A percentile compares a stretch with the other conserved stretches of the same genome.
phyloP scores from a whole-genome alignment of 2,888 invertebrate genomes.

The Xanthia togata region DNA sequence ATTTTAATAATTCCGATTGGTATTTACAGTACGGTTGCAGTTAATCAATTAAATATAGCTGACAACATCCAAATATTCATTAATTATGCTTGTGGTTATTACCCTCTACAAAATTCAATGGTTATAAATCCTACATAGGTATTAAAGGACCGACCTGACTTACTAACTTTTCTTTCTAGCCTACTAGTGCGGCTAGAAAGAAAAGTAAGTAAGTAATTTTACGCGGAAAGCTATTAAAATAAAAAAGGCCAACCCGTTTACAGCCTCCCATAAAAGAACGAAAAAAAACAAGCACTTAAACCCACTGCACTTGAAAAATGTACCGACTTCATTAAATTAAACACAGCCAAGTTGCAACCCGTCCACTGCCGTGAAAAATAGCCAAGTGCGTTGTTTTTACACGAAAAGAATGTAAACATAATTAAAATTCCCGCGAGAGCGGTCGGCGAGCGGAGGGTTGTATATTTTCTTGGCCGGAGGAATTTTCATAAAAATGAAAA shows the following conservation, averaged over 20 bases:
- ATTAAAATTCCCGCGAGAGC: slow-evolving; percentile 79
- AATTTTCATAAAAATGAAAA: slow-evolving; percentile 65
- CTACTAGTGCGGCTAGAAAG: no score
- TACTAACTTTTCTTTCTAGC: no score
- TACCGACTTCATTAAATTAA: slow-evolving; percentile 71
- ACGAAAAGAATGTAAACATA: slow-evolving; percentile 81
- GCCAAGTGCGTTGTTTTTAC: slow-evolving; percentile 73
- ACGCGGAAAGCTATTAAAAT: slow-evolving; percentile 57
- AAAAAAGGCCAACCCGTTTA: slow-evolving; percentile 42
- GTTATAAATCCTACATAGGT: background rate
- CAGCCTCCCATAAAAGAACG: slow-evolving; percentile 38
- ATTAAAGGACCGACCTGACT: background rate
- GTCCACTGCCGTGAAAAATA: slow-evolving; percentile 72
- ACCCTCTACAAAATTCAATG: background rate
- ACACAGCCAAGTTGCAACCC: slow-evolving; percentile 63
- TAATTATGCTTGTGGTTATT: background rate
- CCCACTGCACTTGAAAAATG: slow-evolving; percentile 71
- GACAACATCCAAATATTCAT: background rate
- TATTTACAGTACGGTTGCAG: background rate
- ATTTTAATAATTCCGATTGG: background rate
- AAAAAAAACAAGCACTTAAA: slow-evolving; percentile 50
- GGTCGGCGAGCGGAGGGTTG: slow-evolving; percentile 49
- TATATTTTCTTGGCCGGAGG: slow-evolving; percentile 60
- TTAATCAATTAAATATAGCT: background rate
- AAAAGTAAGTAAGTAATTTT: slow-evolving; percentile 31